Evolutionary conservation across 2,797 vertebrate genomes (phyloP).

Genomic region (Myripristis jacobus): DNA sequence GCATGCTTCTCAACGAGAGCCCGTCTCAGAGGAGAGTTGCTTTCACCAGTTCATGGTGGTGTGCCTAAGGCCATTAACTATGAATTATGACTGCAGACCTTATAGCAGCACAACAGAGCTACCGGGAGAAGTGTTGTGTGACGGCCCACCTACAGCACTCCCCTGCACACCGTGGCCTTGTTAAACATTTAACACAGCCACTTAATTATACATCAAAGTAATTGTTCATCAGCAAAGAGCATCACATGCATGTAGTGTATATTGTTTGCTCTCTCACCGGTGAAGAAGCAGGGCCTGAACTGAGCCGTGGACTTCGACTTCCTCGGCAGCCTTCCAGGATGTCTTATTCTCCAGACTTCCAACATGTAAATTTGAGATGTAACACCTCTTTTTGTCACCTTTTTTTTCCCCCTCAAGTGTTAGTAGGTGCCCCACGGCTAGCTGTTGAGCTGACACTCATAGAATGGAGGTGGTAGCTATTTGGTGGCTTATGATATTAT

Average conservation of each 20-base stretch:
- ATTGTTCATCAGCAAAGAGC: slow-evolving; percentile 62
- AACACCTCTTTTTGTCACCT: slow-evolving; percentile 21
- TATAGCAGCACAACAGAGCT: slow-evolving; percentile 21
- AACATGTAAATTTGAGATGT: not conserved
- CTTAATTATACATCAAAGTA: slow-evolving; percentile 78
- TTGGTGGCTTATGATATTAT: not conserved
- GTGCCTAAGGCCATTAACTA: slow-evolving; percentile 18
- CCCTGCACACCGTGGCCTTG: slow-evolving; percentile 18
- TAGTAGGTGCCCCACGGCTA: slow-evolving; percentile 11
- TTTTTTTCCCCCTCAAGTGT: not conserved
- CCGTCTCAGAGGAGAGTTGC: slow-evolving; percentile 21
- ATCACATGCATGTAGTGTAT: slow-evolving; percentile 13
- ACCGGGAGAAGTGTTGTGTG: slow-evolving; percentile 29
- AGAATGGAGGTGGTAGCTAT: not conserved
- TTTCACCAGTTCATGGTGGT: not conserved
- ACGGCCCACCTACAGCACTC: slow-evolving; percentile 5
- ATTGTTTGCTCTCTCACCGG: slow-evolving; percentile 11
- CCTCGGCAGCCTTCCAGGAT: not conserved
- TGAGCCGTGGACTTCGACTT: too few species aligned
- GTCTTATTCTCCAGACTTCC: not conserved
- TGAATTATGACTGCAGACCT: slow-evolving; percentile 45
- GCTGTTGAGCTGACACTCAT: not conserved
- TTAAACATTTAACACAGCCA: slow-evolving; percentile 70
- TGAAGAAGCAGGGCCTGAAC: not conserved
- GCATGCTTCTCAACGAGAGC: slow-evolving; percentile 14